Evolutionary conservation across 2,888 invertebrate species (phyloP).

Genomic region (Lutraria lutraria): DNA sequence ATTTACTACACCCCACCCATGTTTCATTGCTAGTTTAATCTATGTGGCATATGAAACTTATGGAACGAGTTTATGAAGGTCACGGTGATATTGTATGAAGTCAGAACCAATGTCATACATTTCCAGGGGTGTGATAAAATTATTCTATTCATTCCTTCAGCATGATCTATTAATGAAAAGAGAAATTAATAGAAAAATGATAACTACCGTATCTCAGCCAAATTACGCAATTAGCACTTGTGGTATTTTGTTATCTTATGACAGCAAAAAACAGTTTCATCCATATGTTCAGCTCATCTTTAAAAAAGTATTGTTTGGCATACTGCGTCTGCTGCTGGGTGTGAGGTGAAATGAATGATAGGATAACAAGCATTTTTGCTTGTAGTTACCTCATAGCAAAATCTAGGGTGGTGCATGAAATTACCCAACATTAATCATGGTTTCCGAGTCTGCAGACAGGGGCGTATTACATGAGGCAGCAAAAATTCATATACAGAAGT

Average conservation of each 20-base stretch:
- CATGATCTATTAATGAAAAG: background rate
- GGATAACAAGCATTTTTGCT: background rate
- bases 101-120: background rate
- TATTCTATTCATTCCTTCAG: background rate
- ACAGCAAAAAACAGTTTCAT: background rate
- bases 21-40: background rate
- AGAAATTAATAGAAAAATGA: background rate
- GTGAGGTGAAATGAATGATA: constrained; percentile 24
- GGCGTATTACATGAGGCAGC: background rate
- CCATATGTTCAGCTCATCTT: constrained; percentile 39
- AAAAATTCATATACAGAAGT: background rate
- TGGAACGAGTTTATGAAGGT: background rate
- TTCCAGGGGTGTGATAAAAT: background rate
- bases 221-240: background rate
- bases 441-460: background rate
- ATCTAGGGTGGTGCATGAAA: constrained; percentile 31
- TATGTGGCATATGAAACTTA: background rate
- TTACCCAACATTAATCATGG: background rate
- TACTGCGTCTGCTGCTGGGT: constrained; percentile 22
- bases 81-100: background rate
- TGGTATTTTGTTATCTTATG: background rate
- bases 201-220: background rate
- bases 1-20: background rate
- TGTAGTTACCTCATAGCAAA: constrained; percentile 10
- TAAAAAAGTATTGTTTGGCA: constrained; percentile 32